Evolutionary conservation across 2,797 vertebrate genomes (phyloP).

Genomic region (Erpetoichthys calabaricus): DNA sequence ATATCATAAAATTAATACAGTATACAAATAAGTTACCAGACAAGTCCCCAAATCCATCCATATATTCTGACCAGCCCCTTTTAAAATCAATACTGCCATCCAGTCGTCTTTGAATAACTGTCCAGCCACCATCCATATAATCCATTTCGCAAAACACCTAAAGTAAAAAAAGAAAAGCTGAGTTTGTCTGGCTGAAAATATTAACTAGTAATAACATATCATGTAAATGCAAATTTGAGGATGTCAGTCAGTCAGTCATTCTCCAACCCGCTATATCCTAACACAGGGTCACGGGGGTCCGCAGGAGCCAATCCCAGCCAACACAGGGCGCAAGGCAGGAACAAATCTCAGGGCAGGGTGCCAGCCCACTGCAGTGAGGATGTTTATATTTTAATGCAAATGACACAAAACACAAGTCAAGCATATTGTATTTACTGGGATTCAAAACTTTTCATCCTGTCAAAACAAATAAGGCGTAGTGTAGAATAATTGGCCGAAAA

Average conservation of each 20-base stretch:
- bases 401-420: background rate
- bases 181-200: slow-evolving; percentile 10
- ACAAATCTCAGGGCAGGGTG: too few species aligned
- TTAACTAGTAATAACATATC: slow-evolving; percentile 14
- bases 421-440: slow-evolving; percentile 12
- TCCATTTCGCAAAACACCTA: slow-evolving; percentile 93
- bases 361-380: too few species aligned
- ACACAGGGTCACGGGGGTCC: too few species aligned
- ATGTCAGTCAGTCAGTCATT: too few species aligned
- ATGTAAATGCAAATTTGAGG: slow-evolving; percentile 12
- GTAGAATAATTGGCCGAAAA: too few species aligned
- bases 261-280: too few species aligned
- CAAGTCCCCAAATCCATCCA: slow-evolving; percentile 75
- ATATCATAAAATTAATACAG: too few species aligned
- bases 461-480: too few species aligned
- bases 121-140: slow-evolving; percentile 84
- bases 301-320: too few species aligned
- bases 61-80: slow-evolving; percentile 67
- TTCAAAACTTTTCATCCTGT: slow-evolving; percentile 8
- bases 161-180: slow-evolving; percentile 12
- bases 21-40: slow-evolving; percentile 46
- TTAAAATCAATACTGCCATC: slow-evolving; percentile 69
- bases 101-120: slow-evolving; percentile 71
- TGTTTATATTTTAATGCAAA: too few species aligned
- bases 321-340: too few species aligned